Evolutionary conservation across 1,140 invertebrate genomes (phyloP).

Genomic region (Drosophila novamexicana): DNA sequence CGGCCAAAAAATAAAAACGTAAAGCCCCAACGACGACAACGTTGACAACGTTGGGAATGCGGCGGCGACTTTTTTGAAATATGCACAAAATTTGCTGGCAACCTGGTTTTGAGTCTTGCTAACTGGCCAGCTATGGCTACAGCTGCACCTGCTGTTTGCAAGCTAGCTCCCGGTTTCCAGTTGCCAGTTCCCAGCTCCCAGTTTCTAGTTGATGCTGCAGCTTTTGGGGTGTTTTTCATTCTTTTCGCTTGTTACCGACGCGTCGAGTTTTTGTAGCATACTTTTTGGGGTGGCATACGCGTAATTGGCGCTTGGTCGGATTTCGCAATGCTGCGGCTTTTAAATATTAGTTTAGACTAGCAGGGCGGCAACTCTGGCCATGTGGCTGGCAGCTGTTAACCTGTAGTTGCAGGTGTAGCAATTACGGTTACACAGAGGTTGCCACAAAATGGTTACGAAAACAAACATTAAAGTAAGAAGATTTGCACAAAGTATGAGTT

Average conservation of each 20-base stretch:
- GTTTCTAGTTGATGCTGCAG: background rate
- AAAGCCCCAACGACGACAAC: conserved; percentile 9
- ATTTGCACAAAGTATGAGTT: conserved; percentile 4
- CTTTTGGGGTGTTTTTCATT: background rate
- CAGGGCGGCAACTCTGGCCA: conserved; percentile 19
- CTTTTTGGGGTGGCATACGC: conserved; percentile 45
- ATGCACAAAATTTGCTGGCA: conserved; percentile 48
- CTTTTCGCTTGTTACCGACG: conserved; percentile 31
- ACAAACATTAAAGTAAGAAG: conserved; percentile 23
- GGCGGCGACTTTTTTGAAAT: conserved; percentile 53
- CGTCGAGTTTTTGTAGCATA: conserved; percentile 41
- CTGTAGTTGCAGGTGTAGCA: conserved; percentile 37
- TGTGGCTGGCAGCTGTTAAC: conserved; percentile 39
- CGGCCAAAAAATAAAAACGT: conserved; percentile 51
- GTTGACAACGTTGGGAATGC: conserved; percentile 41
- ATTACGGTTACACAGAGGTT: conserved; percentile 24
- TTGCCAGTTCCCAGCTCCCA: background rate
- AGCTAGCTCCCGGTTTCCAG: background rate
- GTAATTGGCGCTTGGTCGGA: conserved; percentile 67
- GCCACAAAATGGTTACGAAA: conserved; percentile 20
- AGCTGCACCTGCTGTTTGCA: conserved; percentile 11
- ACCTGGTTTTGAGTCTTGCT: conserved; percentile 30
- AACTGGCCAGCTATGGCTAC: conserved; percentile 40
- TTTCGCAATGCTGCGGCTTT: conserved; percentile 55
- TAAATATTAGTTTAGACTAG: conserved; percentile 56